Evolutionary conservation across 1,140 invertebrate species (phyloP).

Genomic region (Micrasema longulum): DNA sequence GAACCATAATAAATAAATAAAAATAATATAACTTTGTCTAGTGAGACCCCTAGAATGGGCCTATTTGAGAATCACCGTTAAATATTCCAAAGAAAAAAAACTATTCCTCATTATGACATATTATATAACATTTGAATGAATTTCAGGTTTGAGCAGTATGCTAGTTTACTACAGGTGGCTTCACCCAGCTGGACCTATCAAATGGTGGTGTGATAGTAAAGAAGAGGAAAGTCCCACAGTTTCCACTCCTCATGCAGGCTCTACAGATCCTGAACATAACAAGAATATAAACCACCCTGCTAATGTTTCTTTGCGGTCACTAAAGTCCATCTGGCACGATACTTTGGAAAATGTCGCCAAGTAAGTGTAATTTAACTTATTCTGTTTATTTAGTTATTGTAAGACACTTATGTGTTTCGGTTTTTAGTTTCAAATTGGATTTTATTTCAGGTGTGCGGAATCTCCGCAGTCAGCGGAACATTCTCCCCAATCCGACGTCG

Average conservation of each 20-base stretch:
- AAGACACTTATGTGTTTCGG: too few relatives aligned
- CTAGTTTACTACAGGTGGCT: slow-evolving; percentile 76
- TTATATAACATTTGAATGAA: too few relatives aligned
- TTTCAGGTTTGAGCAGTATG: slow-evolving; percentile 71
- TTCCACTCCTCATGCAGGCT: background rate
- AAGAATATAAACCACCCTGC: slow-evolving; percentile 4
- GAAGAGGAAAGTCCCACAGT: slow-evolving; percentile 45
- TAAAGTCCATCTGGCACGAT: slow-evolving; percentile 55
- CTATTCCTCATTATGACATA: too few relatives aligned
- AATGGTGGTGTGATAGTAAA: slow-evolving; percentile 59
- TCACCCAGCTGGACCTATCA: slow-evolving; percentile 68
- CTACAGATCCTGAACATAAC: background rate
- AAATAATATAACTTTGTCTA: too few relatives aligned
- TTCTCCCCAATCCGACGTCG: slow-evolving; percentile 55
- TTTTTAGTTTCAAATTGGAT: too few relatives aligned
- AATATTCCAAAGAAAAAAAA: too few relatives aligned
- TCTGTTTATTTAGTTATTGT: too few relatives aligned
- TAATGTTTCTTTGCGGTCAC: slow-evolving; percentile 52
- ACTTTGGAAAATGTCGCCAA: slow-evolving; percentile 42
- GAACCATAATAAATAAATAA: too few relatives aligned
- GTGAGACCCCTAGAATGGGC: too few relatives aligned
- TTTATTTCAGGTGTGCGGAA: slow-evolving; percentile 44
- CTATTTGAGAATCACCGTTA: too few relatives aligned
- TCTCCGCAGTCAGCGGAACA: slow-evolving; percentile 33
- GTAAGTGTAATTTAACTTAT: slow-evolving; percentile 30